These are phyloP conservation scores for Phalangium opilio DNA, from an alignment of 2,888 invertebrate species.

Conservation along the genomic window DNA sequence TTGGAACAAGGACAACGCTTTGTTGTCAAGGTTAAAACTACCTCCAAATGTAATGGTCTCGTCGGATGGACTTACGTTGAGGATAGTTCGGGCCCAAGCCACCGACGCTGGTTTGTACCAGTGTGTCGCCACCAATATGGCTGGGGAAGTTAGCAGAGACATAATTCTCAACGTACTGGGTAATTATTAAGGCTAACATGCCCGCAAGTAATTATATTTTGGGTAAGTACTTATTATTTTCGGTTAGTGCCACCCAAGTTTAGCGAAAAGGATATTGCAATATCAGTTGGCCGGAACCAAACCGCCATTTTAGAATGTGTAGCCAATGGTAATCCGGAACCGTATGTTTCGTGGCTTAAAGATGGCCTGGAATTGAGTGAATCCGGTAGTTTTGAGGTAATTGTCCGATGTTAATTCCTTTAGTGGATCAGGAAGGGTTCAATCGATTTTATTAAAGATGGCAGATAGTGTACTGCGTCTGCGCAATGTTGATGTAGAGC, in stretches of 20 bases:
- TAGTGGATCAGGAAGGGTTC: not conserved
- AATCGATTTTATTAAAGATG: not conserved
- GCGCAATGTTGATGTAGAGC: slow-evolving; percentile 27
- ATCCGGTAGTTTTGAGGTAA: no score
- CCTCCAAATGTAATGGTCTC: not conserved
- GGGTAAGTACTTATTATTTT: no score
- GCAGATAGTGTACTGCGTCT: slow-evolving; percentile 31
- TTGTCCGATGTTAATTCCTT: no score
- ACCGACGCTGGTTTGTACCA: slow-evolving; percentile 39
- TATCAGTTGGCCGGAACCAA: not conserved
- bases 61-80: slow-evolving; percentile 23
- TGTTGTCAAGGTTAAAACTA: slow-evolving; percentile 9
- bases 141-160: slow-evolving; percentile 36
- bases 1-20: slow-evolving; percentile 34
- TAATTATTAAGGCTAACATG: not conserved
- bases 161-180: not conserved
- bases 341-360: slow-evolving; percentile 44
- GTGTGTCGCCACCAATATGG: slow-evolving; percentile 44
- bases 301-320: slow-evolving; percentile 8
- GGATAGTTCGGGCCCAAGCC: slow-evolving; percentile 27
- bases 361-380: slow-evolving; percentile 25
- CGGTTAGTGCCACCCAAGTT: no score
- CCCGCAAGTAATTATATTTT: no score
- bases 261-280: no score
- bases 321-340: slow-evolving; percentile 15